Conservation (phyloP, 2,113 vertebrate species). For the Microcebus tavaratra region DNA sequence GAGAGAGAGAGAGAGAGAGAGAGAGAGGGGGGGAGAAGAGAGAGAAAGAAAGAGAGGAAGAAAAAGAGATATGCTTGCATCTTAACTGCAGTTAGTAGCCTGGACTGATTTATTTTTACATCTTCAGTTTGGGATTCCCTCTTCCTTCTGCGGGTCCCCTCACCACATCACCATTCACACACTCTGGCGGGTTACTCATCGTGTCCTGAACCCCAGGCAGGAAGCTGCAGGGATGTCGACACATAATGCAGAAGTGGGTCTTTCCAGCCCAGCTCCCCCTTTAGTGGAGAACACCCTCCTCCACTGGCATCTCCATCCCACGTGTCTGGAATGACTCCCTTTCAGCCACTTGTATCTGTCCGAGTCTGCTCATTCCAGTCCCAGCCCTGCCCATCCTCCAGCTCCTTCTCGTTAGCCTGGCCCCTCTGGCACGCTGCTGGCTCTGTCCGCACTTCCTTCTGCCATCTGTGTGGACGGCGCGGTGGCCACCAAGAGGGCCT, state of each 20-base stretch:
- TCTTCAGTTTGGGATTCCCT: neutral
- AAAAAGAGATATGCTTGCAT: neutral
- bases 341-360: neutral
- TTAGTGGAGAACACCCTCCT: neutral
- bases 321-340: neutral
- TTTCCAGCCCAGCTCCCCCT: neutral
- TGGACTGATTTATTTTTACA: neutral
- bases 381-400: neutral
- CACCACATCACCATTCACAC: neutral
- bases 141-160: neutral
- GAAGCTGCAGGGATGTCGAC: neutral
- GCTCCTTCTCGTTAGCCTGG: neutral
- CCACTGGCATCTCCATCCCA: neutral
- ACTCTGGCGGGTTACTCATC: neutral
- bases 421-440: neutral
- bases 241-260: neutral
- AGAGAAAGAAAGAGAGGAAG: neutral
- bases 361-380: neutral
- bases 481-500: neutral
- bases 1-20: neutral
- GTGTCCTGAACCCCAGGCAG: neutral
- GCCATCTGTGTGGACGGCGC: neutral
- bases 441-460: neutral
- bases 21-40: rapidly evolving
- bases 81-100: neutral